A percentile compares a stretch with the other conserved stretches of the same genome.
Evolutionary conservation across 1,140 invertebrate genomes (phyloP).

Genomic region (Trichoplusia ni): DNA sequence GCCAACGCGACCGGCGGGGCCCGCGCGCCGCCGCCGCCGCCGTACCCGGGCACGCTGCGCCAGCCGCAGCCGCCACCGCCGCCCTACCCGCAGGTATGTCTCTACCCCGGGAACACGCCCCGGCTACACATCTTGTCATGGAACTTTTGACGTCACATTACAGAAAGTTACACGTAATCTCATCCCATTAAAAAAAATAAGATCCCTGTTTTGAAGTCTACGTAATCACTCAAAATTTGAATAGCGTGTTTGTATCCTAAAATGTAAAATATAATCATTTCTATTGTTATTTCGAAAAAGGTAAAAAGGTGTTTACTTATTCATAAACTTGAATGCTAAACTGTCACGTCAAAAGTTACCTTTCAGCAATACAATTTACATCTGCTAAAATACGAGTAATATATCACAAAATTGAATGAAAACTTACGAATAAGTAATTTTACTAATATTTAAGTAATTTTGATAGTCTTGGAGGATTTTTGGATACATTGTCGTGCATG

Average conservation of each 20-base stretch:
- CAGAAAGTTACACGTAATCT: not conserved
- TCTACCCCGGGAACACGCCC: slow-evolving; percentile 23
- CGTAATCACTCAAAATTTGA: too few species aligned
- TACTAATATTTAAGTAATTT: slow-evolving; percentile 38
- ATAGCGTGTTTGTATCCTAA: too few species aligned
- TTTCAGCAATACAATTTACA: not conserved
- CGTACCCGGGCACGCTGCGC: slow-evolving; percentile 79
- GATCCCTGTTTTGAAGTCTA: too few species aligned
- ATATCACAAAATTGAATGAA: slow-evolving; percentile 9
- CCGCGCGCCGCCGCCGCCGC: slow-evolving; percentile 83
- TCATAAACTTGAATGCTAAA: not conserved
- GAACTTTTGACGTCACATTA: not conserved
- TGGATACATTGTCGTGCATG: slow-evolving; percentile 71
- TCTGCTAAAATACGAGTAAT: not conserved
- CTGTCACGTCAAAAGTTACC: slow-evolving; percentile 1
- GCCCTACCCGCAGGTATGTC: slow-evolving; percentile 83
- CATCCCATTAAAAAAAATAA: not conserved
- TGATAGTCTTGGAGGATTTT: slow-evolving; percentile 56
- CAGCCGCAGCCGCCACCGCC: slow-evolving; percentile 79
- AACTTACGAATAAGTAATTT: slow-evolving; percentile 29
- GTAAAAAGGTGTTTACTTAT: not conserved
- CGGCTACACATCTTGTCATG: not conserved
- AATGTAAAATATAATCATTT: too few species aligned
- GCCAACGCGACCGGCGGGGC: slow-evolving; percentile 53
- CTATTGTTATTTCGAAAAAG: not conserved